Evolutionary conservation across 2,888 invertebrate genomes (phyloP), one percentile per base, ranked within the genome.

Genomic region (Polia nebulosa): DNA sequence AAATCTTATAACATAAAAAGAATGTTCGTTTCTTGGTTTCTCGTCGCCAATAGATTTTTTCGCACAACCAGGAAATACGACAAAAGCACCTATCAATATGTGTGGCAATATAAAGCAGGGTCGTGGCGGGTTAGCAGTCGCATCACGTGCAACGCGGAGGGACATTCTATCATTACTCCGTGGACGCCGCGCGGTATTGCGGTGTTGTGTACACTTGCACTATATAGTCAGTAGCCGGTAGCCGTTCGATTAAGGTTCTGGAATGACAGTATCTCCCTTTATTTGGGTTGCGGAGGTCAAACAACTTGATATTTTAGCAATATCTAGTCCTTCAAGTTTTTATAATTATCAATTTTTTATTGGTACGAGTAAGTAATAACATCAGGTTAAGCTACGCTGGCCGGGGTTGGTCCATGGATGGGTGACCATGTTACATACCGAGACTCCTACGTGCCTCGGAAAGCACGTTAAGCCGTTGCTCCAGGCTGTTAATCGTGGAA

Each of bases 141-240:
- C 34, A 56, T 73, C 85, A 85, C 85, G 83, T 82, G 67, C 74
- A 41, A 52, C 53, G 68, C 73, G 68, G 61, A 57, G 79, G 72
- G 72, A 84, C 86, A 81, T 84, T 85, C 83, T 83, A 82, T 84
- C 85, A 86, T 86, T 81, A 84, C 79, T 56, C 77, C 56, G 80
- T 80, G 80, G 82, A 84, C 76, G 52, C 39, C 17, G 7, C 67
- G 78, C 81, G 78, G 83, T 85, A 85, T 87, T 83, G 83, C 78
- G 80, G 58, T 58, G 45, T 59, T 72, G 47, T 72, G 39, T 61
- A 58, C 32, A 32, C 51, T 53, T 39, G 67, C 61, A 36, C 59
- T 64, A 63, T 71, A 49, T 36, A 41, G 39, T 7, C n/a, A n/a
- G 39, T 63, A 65, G 39, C 32, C 32, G 29, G 22, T 17, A n/a